Conservation (phyloP, 1,140 invertebrate genomes). For the Cotesia vestalis region DNA sequence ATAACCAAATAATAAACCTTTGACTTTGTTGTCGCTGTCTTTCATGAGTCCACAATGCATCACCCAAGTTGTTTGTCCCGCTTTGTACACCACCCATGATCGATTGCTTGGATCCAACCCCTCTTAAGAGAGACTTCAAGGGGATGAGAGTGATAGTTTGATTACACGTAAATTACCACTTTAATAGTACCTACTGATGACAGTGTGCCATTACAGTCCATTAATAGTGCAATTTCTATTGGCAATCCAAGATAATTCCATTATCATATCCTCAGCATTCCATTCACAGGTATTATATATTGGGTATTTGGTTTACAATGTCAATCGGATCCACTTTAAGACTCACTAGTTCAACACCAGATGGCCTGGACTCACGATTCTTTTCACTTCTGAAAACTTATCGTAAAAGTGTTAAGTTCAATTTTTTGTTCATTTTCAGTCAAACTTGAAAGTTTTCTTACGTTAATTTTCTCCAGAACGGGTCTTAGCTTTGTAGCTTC, state of each 20-base stretch:
- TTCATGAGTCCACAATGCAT: conserved; percentile 63
- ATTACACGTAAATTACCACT: conserved; percentile 21
- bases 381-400: not conserved
- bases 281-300: not conserved
- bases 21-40: conserved; percentile 58
- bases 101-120: conserved; percentile 20
- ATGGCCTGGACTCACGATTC: not conserved
- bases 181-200: not conserved
- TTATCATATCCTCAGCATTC: not conserved
- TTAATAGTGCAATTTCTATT: not conserved
- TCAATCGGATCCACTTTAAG: not conserved
- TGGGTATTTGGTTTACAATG: not conserved
- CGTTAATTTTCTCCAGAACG: conserved; percentile 59
- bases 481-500: conserved; percentile 47
- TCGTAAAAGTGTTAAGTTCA: not conserved
- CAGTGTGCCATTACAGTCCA: conserved; percentile 1
- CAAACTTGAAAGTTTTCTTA: conserved; percentile 47
- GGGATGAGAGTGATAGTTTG: not conserved
- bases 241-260: not conserved
- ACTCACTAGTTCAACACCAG: not conserved
- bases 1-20: conserved; percentile 49
- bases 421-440: not conserved
- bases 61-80: conserved; percentile 60
- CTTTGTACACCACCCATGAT: conserved; percentile 62
- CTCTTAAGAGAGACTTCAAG: conserved; percentile 4